Conservation (phyloP, 2,888 invertebrate species). For the Drosophila macrospina region DNA sequence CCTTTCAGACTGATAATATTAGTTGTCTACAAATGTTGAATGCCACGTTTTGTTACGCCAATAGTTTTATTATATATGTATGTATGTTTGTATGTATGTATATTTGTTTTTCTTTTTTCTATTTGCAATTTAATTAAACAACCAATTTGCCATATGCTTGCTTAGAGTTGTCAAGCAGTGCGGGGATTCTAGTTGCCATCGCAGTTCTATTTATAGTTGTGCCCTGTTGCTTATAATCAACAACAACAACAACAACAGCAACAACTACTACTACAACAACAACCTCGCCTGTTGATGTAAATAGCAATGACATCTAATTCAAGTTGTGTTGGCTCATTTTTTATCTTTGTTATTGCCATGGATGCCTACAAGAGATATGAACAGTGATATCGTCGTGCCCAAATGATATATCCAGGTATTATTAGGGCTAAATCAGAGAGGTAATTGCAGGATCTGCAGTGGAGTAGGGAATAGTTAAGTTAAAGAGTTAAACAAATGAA, state of each 20-base stretch:
- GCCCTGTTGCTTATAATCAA: constrained; percentile 52
- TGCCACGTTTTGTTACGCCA: constrained; percentile 27
- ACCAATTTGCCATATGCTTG: constrained; percentile 45
- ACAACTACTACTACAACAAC: constrained; percentile 8
- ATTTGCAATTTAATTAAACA: constrained; percentile 40
- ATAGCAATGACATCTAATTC: constrained; percentile 41
- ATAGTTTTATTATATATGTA: constrained; percentile 7
- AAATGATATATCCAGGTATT: background rate
- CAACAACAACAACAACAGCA: constrained; percentile 14
- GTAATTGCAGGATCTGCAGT: background rate
- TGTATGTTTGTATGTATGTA: background rate
- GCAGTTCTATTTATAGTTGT: constrained; percentile 60
- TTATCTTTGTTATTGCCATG: constrained; percentile 30
- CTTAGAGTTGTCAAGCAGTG: constrained; percentile 37
- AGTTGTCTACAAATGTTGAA: constrained; percentile 45
- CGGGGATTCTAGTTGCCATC: constrained; percentile 14
- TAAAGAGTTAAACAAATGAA: too few relatives aligned
- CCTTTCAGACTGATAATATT: constrained; percentile 49
- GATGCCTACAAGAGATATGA: constrained; percentile 54
- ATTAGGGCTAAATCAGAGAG: background rate
- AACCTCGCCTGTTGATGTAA: constrained; percentile 45
- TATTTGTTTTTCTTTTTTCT: background rate
- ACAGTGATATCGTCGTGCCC: background rate
- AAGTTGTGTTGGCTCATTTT: constrained; percentile 17
- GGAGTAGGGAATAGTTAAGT: background rate